A percentile compares a stretch with the other conserved stretches of the same genome.
Conservation (phyloP, 2,113 vertebrate species). For the Calonectris borealis region DNA sequence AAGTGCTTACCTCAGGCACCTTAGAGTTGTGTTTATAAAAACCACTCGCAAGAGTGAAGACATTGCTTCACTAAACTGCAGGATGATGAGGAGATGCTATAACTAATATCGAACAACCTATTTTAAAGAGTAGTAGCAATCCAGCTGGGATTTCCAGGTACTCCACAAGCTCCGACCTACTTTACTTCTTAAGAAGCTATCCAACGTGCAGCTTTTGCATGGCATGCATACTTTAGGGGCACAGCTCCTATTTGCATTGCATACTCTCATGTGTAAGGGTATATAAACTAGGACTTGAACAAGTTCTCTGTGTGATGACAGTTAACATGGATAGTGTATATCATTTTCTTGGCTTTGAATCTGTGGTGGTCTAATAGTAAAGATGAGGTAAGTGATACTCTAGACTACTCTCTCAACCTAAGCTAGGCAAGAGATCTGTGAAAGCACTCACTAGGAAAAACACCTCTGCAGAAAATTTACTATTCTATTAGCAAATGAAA, state of each 20-base stretch:
- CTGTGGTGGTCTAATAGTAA: background rate
- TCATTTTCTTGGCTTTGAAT: background rate
- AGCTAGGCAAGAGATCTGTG: background rate
- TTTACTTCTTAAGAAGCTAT: background rate
- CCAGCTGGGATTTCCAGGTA: background rate
- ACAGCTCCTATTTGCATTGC: too few species aligned
- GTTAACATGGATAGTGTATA: rapidly evolving
- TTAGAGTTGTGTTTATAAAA: background rate
- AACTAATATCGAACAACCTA: background rate
- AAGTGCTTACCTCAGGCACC: background rate
- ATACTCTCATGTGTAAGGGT: background rate
- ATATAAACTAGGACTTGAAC: too few species aligned
- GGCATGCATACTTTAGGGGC: rapidly evolving
- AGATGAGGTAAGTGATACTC: background rate
- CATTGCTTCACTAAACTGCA: background rate
- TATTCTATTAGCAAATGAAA: background rate
- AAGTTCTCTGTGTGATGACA: background rate
- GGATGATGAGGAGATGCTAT: background rate
- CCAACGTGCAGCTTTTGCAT: background rate
- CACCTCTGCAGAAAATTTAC: background rate
- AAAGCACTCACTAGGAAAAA: background rate
- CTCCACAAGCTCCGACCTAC: background rate
- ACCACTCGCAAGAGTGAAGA: background rate
- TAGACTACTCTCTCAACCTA: background rate
- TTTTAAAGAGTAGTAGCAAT: background rate